phyloP scores from a whole-genome alignment of 1,140 invertebrate species.

The Halesus radiatus region DNA sequence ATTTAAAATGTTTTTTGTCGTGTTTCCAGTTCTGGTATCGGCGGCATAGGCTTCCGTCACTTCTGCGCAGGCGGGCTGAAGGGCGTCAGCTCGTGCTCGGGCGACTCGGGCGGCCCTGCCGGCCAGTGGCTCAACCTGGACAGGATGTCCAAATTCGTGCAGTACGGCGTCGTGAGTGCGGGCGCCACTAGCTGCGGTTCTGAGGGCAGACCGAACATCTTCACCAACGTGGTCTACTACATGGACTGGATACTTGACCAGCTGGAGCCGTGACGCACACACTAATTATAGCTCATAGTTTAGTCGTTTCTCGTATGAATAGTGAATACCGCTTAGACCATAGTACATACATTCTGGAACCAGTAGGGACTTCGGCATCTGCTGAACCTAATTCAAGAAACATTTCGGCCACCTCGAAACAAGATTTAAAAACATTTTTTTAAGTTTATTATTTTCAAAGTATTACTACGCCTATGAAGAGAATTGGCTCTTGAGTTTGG shows the following conservation, averaged over 20 bases:
- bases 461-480: too few species aligned
- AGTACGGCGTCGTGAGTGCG: constrained; percentile 79
- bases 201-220: constrained; percentile 74
- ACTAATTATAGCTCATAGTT: too few species aligned
- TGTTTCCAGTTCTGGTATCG: not conserved
- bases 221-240: constrained; percentile 74
- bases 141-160: constrained; percentile 62
- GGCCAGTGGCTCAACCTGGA: not conserved
- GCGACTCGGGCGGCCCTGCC: not conserved
- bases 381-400: too few species aligned
- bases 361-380: too few species aligned
- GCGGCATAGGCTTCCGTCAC: not conserved
- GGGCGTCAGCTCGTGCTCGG: not conserved
- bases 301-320: too few species aligned
- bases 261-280: constrained; percentile 59
- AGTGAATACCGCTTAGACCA: too few species aligned
- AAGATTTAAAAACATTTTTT: too few species aligned
- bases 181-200: constrained; percentile 69
- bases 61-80: not conserved
- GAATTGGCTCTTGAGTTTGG: too few species aligned
- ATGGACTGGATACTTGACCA: constrained; percentile 78
- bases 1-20: too few species aligned
- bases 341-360: too few species aligned
- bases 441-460: too few species aligned
- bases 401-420: too few species aligned